Evolutionary conservation across 2,888 invertebrate genomes (phyloP).

Genomic region (Tenodera sinensis): DNA sequence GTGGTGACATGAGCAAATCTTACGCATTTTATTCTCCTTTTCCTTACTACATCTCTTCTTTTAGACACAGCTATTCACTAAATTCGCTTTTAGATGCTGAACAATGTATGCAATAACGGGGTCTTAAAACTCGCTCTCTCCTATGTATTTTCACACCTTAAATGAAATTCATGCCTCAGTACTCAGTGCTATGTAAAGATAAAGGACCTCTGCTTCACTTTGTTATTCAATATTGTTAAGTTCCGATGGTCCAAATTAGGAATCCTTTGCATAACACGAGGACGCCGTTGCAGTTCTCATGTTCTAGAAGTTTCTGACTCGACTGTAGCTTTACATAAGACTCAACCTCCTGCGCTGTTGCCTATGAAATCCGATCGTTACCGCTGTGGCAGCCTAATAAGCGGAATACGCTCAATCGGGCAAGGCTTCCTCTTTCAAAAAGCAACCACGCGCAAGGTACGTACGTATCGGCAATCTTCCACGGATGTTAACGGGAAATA

Average conservation of each 20-base stretch:
- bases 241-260: neutral
- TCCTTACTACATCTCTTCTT: too few species aligned
- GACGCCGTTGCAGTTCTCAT: neutral
- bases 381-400: neutral
- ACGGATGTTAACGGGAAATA: neutral
- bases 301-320: neutral
- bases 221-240: neutral
- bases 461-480: neutral
- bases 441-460: neutral
- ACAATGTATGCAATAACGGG: too few species aligned
- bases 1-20: too few species aligned
- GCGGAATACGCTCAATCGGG: neutral
- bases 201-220: neutral
- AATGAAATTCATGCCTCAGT: too few species aligned
- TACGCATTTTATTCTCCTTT: too few species aligned
- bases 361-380: neutral
- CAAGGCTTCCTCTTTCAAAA: neutral
- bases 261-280: neutral
- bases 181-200: too few species aligned
- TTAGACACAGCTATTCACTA: too few species aligned
- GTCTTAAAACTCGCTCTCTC: too few species aligned
- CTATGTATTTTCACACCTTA: too few species aligned
- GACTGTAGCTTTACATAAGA: neutral
- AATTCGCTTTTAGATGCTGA: too few species aligned
- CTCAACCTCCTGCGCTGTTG: neutral